Base-by-base conservation (phyloP, 2,113 vertebrate genomes). In the Ceratotherium simum region DNA sequence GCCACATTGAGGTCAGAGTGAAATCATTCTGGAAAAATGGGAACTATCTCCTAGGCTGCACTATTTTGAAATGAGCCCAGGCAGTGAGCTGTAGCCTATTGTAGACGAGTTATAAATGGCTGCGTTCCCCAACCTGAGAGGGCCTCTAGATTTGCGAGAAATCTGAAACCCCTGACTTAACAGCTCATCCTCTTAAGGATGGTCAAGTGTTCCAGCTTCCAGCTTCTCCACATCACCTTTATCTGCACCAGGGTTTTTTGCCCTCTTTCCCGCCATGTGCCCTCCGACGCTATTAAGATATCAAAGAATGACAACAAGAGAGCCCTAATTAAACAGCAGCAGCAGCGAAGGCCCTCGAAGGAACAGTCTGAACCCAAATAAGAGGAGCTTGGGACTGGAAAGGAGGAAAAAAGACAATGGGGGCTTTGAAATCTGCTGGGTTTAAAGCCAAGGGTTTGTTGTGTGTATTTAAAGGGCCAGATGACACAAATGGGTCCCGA, bases 251-350 rank as follows among this genome's bases (percentile, higher is more conserved):
- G 92, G 96, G 95, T 51, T 82, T 91, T 96, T 92, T 95, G 94
- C 93, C 98, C 94, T 82, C 67, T 94, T 89, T 96, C 72, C n/a
- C 64, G 73, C 3, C 94, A 58, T 91, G 88, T 51, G 85, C 86
- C 69, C 91, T 96, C 89, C 96, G 65, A 96, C 12, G 18, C 95
- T 98, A 98, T 99, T 99, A 98, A 99, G 98, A 98, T 98, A 98
- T 99, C 98, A 99, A 98, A 98, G 96, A 98, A 98, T 98, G 98
- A 98, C 98, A 99, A 98, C 93, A 98, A 98, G 98, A 97, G 98
- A 98, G 97, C 81, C 97, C 98, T 98, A 99, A 99, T 98, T 98
- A 98, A 98, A 98, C 97, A 94, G 98, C 96, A 97, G 97, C 97
- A 54, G 51, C 51, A 96, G 97, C 70, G 91, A 95, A 92, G 93